phyloP scores from a whole-genome alignment of 2,797 vertebrate species.

The Halcyon badia region DNA sequence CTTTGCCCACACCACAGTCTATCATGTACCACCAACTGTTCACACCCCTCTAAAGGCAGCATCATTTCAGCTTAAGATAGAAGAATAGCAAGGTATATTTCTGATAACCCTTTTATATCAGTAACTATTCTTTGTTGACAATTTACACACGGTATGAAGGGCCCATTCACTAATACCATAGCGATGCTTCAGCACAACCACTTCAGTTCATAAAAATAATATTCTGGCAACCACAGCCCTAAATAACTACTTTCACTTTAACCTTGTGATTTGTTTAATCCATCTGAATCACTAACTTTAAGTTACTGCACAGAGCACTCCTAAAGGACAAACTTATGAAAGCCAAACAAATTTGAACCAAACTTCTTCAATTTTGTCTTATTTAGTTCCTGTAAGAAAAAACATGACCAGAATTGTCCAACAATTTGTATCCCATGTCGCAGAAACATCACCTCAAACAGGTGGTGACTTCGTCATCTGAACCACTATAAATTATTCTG shows the following conservation, averaged over 20 bases:
- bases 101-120: background rate
- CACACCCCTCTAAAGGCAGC: background rate
- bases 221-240: background rate
- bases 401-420: background rate
- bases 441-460: background rate
- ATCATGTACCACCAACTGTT: background rate
- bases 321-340: background rate
- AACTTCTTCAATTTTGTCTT: background rate
- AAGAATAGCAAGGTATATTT: background rate
- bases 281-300: background rate
- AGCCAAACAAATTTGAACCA: fast-evolving
- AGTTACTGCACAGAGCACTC: background rate
- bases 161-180: background rate
- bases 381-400: background rate
- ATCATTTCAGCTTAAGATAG: background rate
- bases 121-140: background rate
- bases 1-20: background rate
- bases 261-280: conserved; percentile 3
- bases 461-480: background rate
- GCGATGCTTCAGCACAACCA: conserved; percentile 23
- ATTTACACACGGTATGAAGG: background rate
- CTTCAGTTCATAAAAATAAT: conserved; percentile 23
- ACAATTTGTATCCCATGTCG: background rate
- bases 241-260: conserved; percentile 6
- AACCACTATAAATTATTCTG: background rate